Conservation (phyloP, 2,888 invertebrate genomes). For the Cryptocephalus primarius region DNA sequence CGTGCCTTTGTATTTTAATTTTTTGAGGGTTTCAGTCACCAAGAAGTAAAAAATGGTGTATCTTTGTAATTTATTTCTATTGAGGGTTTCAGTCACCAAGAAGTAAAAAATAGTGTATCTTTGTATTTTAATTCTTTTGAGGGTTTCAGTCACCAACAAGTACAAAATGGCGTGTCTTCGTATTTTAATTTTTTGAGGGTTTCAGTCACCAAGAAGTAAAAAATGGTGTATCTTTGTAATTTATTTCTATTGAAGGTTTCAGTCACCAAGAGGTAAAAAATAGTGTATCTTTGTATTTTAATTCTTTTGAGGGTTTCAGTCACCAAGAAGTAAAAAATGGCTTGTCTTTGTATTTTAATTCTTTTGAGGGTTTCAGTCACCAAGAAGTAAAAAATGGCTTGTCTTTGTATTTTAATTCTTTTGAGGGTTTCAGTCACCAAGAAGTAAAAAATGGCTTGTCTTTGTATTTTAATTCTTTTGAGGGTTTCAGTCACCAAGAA, state of each 20-base stretch:
- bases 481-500: not conserved
- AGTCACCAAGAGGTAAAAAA: not conserved
- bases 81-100: not conserved
- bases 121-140: no score
- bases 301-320: no score
- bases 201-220: not conserved
- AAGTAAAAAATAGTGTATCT: not conserved
- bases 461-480: no score
- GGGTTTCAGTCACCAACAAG: not conserved
- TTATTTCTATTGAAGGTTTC: no score
- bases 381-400: not conserved
- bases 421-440: not conserved
- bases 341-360: no score
- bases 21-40: no score
- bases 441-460: not conserved
- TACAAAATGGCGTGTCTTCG: not conserved
- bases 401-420: no score
- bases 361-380: no score
- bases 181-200: no score
- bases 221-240: not conserved
- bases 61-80: no score
- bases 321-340: not conserved
- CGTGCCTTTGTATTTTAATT: no score
- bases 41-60: not conserved
- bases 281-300: no score